Evolutionary conservation across 2,888 invertebrate species (phyloP).

Genomic region (Agelastica alni): DNA sequence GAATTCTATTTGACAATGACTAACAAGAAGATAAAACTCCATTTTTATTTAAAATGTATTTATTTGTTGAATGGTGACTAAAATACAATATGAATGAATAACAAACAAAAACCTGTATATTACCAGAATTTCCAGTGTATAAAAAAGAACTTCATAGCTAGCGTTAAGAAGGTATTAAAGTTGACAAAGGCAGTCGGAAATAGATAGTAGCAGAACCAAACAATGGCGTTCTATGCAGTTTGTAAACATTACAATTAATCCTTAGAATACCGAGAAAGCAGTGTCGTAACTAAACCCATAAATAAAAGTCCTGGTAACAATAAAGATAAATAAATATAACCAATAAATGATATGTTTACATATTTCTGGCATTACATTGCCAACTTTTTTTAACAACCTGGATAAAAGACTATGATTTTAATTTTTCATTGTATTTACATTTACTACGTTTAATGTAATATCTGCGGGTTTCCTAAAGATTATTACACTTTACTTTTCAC

Average conservation of each 20-base stretch:
- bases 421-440: too few relatives aligned
- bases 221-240: slow-evolving; percentile 28
- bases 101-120: slow-evolving; percentile 6
- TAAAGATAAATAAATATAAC: too few relatives aligned
- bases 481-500: too few relatives aligned
- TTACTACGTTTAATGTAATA: too few relatives aligned
- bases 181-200: slow-evolving; percentile 22
- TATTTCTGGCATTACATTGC: too few relatives aligned
- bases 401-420: too few relatives aligned
- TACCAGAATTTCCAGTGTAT: slow-evolving; percentile 11
- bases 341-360: too few relatives aligned
- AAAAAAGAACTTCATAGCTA: slow-evolving; percentile 18
- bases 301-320: too few relatives aligned
- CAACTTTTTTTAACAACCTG: too few relatives aligned
- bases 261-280: slow-evolving; percentile 22
- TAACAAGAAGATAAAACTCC: too few relatives aligned
- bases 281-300: not conserved
- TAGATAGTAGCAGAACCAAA: slow-evolving; percentile 26
- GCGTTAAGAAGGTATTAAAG: slow-evolving; percentile 20
- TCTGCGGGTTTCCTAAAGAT: too few relatives aligned
- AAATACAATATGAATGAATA: slow-evolving; percentile 5
- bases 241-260: slow-evolving; percentile 34
- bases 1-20: too few relatives aligned
- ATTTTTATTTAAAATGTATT: slow-evolving; percentile 6
- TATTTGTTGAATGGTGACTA: not conserved